A percentile compares a stretch with the other conserved stretches of the same genome.
phyloP scores from a whole-genome alignment of 2,113 vertebrate species.

The Caloenas nicobarica region DNA sequence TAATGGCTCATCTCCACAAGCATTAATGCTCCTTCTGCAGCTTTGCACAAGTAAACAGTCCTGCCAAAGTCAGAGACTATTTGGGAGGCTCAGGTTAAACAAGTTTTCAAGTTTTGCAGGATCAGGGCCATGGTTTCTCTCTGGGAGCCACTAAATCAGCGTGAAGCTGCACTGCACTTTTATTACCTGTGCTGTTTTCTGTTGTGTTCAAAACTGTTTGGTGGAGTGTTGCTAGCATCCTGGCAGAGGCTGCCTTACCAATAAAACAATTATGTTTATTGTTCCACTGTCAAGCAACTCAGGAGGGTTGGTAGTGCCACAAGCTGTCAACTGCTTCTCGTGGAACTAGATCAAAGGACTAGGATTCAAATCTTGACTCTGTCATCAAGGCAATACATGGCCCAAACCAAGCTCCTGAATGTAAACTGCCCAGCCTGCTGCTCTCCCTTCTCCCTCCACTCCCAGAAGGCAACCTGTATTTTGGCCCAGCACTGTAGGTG shows the following conservation, averaged over 20 bases:
- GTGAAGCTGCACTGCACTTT: background rate
- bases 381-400: too few species aligned
- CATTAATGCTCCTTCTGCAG: accelerated
- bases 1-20: background rate
- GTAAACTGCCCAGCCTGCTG: background rate
- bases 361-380: background rate
- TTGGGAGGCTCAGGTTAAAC: background rate
- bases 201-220: background rate
- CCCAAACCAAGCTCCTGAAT: background rate
- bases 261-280: background rate
- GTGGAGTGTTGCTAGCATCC: background rate
- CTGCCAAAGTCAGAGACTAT: background rate
- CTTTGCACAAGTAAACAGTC: background rate
- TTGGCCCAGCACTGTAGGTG: background rate
- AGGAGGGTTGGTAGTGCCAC: background rate
- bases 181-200: background rate
- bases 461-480: background rate
- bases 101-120: background rate
- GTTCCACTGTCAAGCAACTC: background rate
- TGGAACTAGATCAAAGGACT: background rate
- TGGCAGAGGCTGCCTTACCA: background rate
- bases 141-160: background rate
- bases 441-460: background rate
- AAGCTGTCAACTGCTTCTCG: background rate
- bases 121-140: background rate